A percentile compares a stretch with the other conserved stretches of the same genome.
These are phyloP conservation scores for Sula dactylatra DNA, from an alignment of 2,113 vertebrate species.

Conservation along the genomic window DNA sequence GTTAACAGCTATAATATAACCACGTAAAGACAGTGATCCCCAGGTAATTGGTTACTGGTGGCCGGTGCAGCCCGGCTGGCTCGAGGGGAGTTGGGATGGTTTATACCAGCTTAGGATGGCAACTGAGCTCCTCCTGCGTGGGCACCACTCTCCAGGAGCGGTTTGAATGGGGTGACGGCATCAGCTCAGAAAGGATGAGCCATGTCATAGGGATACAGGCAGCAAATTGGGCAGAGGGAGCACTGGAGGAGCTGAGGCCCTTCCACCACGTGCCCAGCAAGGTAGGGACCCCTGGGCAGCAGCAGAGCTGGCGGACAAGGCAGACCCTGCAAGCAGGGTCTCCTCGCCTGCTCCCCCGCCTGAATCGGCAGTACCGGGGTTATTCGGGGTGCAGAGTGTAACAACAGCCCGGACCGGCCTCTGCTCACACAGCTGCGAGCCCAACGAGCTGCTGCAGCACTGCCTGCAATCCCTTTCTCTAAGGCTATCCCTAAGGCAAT, in stretches of 20 bases:
- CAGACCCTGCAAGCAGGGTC: neutral
- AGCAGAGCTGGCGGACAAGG: neutral
- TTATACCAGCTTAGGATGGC: neutral
- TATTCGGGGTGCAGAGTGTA: neutral
- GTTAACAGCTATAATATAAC: neutral
- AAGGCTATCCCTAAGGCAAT: neutral
- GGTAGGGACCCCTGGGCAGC: neutral
- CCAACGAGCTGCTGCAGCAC: neutral
- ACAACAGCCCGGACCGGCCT: fast-evolving
- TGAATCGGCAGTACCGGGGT: fast-evolving
- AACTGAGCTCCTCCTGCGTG: neutral
- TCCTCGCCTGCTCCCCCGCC: neutral
- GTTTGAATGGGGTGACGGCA: fast-evolving
- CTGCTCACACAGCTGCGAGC: neutral
- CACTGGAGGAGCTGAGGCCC: neutral
- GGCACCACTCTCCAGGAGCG: too few relatives aligned
- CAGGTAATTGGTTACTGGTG: neutral
- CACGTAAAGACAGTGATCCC: neutral
- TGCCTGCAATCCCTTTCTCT: neutral
- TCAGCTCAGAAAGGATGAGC: neutral
- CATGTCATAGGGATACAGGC: neutral
- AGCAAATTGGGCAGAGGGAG: neutral
- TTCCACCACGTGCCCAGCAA: fast-evolving
- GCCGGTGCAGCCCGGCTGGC: neutral
- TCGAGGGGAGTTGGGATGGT: neutral